phyloP scores from a whole-genome alignment of 2,888 invertebrate genomes.

The Dione juno region DNA sequence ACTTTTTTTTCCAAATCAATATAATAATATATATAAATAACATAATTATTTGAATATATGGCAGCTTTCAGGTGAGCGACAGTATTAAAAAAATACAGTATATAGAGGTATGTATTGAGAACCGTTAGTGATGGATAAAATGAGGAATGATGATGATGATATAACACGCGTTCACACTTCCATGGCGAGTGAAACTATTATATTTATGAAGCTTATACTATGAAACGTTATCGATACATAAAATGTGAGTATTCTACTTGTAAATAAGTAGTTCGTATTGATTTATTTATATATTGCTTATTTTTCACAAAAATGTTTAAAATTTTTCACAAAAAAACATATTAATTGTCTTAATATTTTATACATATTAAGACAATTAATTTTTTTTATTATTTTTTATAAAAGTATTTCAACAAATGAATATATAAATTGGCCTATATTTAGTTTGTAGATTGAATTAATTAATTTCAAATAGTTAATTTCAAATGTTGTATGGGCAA shows the following conservation, averaged over 20 bases:
- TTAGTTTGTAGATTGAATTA: too few relatives aligned
- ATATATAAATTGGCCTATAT: too few relatives aligned
- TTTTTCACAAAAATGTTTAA: too few relatives aligned
- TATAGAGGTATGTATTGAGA: neutral
- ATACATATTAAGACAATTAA: too few relatives aligned
- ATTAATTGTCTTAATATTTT: too few relatives aligned
- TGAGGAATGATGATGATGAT: neutral
- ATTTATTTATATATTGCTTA: too few relatives aligned
- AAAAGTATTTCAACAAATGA: too few relatives aligned
- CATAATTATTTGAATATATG: neutral
- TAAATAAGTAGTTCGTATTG: neutral
- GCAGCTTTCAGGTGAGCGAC: neutral
- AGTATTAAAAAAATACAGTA: neutral
- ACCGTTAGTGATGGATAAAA: neutral
- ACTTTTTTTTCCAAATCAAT: neutral
- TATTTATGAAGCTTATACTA: neutral
- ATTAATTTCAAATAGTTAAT: too few relatives aligned
- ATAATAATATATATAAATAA: neutral
- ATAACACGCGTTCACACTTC: neutral
- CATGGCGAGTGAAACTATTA: neutral
- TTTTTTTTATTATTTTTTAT: too few relatives aligned
- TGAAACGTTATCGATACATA: neutral
- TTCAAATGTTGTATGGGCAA: too few relatives aligned
- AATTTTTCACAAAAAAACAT: too few relatives aligned
- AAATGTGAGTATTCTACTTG: neutral